Percentiles rank a stretch among this genome's conserved stretches.
phyloP scores from a whole-genome alignment of 2,113 vertebrate species.

The Gasterosteus aculeatus region DNA sequence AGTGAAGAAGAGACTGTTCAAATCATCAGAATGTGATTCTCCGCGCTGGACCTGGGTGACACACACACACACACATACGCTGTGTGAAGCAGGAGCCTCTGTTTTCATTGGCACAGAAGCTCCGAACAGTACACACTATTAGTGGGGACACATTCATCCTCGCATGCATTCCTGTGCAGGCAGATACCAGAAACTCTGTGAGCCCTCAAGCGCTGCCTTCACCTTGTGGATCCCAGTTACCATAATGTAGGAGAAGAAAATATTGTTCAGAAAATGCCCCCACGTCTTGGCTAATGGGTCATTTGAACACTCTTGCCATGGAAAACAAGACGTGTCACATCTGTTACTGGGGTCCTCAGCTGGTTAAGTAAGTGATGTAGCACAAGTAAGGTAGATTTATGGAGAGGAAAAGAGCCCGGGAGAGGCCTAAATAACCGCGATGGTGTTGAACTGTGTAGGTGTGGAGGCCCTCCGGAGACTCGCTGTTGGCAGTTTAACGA shows the following conservation, averaged over 20 bases:
- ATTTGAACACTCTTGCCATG: slow-evolving; percentile 2
- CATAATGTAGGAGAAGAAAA: slow-evolving; percentile 19
- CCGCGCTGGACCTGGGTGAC: slow-evolving; percentile 51
- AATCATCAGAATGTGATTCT: slow-evolving; percentile 54
- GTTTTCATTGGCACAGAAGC: slow-evolving; percentile 70
- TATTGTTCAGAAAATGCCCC: slow-evolving; percentile 37
- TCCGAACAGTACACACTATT: slow-evolving; percentile 55
- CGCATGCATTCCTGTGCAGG: slow-evolving; percentile 45
- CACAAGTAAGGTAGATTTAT: slow-evolving; percentile 64
- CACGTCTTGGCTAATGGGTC: slow-evolving; percentile 17
- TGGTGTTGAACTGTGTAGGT: slow-evolving; percentile 69
- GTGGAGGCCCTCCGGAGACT: slow-evolving; percentile 60
- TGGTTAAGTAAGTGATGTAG: slow-evolving; percentile 54
- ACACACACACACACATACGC: slow-evolving; percentile 20
- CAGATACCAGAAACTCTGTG: slow-evolving; percentile 10
- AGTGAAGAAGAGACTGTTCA: slow-evolving; percentile 36
- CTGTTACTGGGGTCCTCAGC: slow-evolving; percentile 41
- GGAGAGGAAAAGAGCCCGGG: slow-evolving; percentile 41
- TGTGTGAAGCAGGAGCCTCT: slow-evolving; percentile 59
- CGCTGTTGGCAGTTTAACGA: slow-evolving; percentile 76
- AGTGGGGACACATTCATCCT: slow-evolving; percentile 44
- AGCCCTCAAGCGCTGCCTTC: background rate
- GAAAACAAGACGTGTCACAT: slow-evolving; percentile 34
- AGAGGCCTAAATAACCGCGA: slow-evolving; percentile 63
- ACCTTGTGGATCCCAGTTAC: slow-evolving; percentile 13